A percentile compares a stretch with the other conserved stretches of the same genome.
These are phyloP conservation scores for Lordiphosa collinella DNA, from an alignment of 1,140 invertebrate genomes.

Conservation along the genomic window DNA sequence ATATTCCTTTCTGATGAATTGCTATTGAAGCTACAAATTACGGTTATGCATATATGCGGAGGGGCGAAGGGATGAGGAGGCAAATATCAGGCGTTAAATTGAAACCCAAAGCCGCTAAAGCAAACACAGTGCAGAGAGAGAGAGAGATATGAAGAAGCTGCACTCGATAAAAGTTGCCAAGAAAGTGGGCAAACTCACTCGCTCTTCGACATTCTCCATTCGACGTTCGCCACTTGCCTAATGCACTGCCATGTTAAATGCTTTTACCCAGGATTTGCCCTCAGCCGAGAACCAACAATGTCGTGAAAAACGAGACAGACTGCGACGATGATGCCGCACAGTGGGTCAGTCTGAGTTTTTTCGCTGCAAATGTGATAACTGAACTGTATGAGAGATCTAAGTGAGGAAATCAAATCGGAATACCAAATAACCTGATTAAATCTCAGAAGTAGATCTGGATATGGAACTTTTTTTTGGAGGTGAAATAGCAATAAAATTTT, in stretches of 20 bases:
- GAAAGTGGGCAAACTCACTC: slow-evolving; percentile 18
- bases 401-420: too few relatives aligned
- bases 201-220: neutral
- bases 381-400: neutral
- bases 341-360: neutral
- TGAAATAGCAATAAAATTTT: too few relatives aligned
- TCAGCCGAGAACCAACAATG: slow-evolving; percentile 57
- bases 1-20: slow-evolving; percentile 56
- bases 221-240: slow-evolving; percentile 32
- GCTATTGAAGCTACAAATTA: slow-evolving; percentile 69
- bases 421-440: too few relatives aligned
- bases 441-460: too few relatives aligned
- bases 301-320: slow-evolving; percentile 56
- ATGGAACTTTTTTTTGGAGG: too few relatives aligned
- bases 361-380: neutral
- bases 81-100: slow-evolving; percentile 70
- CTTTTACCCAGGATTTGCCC: slow-evolving; percentile 71
- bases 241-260: slow-evolving; percentile 71
- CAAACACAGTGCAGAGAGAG: slow-evolving; percentile 46
- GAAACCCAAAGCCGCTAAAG: slow-evolving; percentile 58
- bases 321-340: slow-evolving; percentile 7
- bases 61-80: slow-evolving; percentile 6
- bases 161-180: slow-evolving; percentile 23
- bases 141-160: slow-evolving; percentile 22
- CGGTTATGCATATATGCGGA: slow-evolving; percentile 55